A percentile compares a stretch with the other conserved stretches of the same genome.
phyloP scores from a whole-genome alignment of 2,888 invertebrate genomes.

The Erebia palarica region DNA sequence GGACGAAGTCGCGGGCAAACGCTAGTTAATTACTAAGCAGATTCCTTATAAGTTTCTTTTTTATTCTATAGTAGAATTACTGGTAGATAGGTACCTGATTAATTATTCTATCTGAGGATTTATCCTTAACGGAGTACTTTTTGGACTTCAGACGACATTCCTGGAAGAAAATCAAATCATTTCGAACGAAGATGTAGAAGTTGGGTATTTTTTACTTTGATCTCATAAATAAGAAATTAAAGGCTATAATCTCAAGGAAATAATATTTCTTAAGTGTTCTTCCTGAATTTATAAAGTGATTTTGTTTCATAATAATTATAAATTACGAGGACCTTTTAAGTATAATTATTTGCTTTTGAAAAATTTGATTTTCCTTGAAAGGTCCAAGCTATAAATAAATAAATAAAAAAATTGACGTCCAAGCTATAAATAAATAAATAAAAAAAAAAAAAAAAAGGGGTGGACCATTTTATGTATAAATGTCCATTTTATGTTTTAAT shows the following conservation, averaged over 20 bases:
- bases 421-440: no score
- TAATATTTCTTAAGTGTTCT: conserved; percentile 12
- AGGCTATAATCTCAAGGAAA: conserved; percentile 21
- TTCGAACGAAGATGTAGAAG: neutral
- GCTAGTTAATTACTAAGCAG: no score
- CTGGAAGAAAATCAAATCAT: conserved; percentile 14
- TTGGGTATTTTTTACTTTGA: conserved; percentile 18
- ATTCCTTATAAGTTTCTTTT: no score
- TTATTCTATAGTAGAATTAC: neutral
- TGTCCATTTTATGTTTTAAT: neutral
- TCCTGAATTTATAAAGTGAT: conserved; percentile 13
- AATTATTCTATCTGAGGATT: neutral
- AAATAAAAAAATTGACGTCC: no score
- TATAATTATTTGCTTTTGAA: neutral
- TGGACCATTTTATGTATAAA: neutral
- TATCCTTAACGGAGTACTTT: neutral
- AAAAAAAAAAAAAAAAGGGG: no score
- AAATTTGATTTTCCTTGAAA: neutral
- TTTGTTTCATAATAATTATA: neutral
- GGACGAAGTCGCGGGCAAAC: no score
- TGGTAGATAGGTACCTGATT: neutral
- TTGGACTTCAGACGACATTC: neutral
- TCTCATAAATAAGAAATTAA: conserved; percentile 25
- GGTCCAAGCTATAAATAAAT: no score
- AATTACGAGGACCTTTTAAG: neutral